Conservation (phyloP, 1,140 invertebrate genomes). For the Hyles vespertilio region DNA sequence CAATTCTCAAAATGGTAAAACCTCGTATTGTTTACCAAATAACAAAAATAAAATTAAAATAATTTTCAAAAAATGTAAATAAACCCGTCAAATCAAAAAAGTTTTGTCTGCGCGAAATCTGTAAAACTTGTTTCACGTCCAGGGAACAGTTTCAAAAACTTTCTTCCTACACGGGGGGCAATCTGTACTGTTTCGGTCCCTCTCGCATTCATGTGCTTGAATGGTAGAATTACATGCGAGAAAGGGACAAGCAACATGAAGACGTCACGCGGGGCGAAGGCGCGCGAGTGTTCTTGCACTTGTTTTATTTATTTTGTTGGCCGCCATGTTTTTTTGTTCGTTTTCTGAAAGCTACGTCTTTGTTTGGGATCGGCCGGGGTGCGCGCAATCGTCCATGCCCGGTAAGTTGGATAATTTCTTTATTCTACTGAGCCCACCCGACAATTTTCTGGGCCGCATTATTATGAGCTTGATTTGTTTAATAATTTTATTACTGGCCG, state of each 20-base stretch:
- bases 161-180: constrained; percentile 59
- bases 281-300: constrained; percentile 69
- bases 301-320: constrained; percentile 69
- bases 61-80: constrained; percentile 32
- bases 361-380: constrained; percentile 52
- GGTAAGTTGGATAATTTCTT: constrained; percentile 74
- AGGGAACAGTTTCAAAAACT: constrained; percentile 63
- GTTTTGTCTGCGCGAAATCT: constrained; percentile 62
- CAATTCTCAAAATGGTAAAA: no score
- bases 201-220: constrained; percentile 27
- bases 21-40: no score
- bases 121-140: constrained; percentile 68
- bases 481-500: constrained; percentile 71
- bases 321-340: constrained; percentile 53
- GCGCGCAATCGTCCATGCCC: constrained; percentile 54
- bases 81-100: constrained; percentile 59
- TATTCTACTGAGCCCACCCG: constrained; percentile 60
- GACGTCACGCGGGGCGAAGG: constrained; percentile 66
- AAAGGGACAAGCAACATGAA: constrained; percentile 61
- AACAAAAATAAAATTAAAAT: constrained; percentile 5
- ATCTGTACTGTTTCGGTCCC: constrained; percentile 40
- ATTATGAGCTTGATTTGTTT: constrained; percentile 73
- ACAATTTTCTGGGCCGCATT: constrained; percentile 68
- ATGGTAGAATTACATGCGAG: constrained; percentile 33
- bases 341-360: constrained; percentile 67